phyloP scores from a whole-genome alignment of 2,113 vertebrate genomes.

The Osmerus mordax region DNA sequence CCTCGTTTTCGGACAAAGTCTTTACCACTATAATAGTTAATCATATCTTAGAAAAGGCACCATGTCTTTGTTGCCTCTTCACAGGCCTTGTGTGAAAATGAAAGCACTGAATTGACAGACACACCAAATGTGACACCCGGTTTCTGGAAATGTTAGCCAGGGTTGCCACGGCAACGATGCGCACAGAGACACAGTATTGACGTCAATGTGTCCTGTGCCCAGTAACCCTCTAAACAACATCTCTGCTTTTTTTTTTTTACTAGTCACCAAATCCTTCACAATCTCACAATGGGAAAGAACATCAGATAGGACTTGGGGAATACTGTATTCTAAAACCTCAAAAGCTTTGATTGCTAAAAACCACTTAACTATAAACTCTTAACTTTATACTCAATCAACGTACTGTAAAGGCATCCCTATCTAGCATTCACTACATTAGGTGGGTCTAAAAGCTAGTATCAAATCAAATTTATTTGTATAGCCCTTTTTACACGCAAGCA shows the following conservation, averaged over 20 bases:
- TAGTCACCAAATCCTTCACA: conserved; percentile 5
- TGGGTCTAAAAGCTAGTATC: background rate
- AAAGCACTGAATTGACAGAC: conserved; percentile 64
- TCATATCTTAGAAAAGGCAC: conserved; percentile 43
- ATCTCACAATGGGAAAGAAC: too few relatives aligned
- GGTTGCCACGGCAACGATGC: conserved; percentile 74
- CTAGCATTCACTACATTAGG: background rate
- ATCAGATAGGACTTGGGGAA: too few relatives aligned
- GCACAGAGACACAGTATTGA: conserved; percentile 59
- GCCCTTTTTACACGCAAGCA: too few relatives aligned
- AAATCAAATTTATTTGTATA: too few relatives aligned
- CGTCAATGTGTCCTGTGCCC: conserved; percentile 56
- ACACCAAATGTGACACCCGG: conserved; percentile 70
- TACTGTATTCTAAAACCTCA: too few relatives aligned
- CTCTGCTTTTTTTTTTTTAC: conserved; percentile 13
- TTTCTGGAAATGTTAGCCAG: conserved; percentile 73
- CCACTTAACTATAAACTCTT: too few relatives aligned
- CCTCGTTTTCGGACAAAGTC: conserved; percentile 2
- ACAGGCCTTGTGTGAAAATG: conserved; percentile 53
- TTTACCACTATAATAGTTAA: conserved; percentile 31
- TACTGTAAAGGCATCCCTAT: too few relatives aligned
- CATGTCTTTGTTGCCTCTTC: conserved; percentile 38
- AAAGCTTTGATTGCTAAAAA: too few relatives aligned
- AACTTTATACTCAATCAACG: too few relatives aligned
- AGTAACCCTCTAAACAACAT: conserved; percentile 64